phyloP scores from a whole-genome alignment of 1,140 invertebrate species.

The Aphis gossypii region DNA sequence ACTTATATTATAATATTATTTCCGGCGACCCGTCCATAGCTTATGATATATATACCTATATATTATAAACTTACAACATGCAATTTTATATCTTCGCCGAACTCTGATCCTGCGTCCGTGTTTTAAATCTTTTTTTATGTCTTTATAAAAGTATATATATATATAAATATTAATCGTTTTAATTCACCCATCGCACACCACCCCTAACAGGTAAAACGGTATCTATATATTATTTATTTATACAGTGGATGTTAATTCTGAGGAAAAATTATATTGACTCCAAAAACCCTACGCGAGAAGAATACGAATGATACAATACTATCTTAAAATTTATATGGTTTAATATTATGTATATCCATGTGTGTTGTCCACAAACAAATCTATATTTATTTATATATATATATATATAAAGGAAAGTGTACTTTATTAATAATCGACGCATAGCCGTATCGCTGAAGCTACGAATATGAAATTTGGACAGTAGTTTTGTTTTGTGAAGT shows the following conservation, averaged over 20 bases:
- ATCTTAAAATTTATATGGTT: background rate
- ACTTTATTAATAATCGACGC: too few relatives aligned
- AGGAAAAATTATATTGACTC: background rate
- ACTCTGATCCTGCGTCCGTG: background rate
- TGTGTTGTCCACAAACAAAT: background rate
- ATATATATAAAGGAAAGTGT: too few relatives aligned
- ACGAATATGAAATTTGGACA: too few relatives aligned
- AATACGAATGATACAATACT: background rate
- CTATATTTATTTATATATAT: too few relatives aligned
- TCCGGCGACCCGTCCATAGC: background rate
- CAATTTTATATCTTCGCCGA: background rate
- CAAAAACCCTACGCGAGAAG: background rate
- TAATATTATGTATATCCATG: too few relatives aligned
- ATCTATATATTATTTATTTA: background rate
- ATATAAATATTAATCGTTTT: background rate
- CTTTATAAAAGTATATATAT: background rate
- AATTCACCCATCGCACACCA: background rate
- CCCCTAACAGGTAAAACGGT: background rate
- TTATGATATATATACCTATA: background rate
- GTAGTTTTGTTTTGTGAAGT: too few relatives aligned
- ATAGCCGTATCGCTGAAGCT: too few relatives aligned
- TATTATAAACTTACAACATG: background rate
- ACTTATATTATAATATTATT: constrained; percentile 5
- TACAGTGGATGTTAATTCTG: background rate
- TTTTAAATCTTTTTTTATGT: background rate